Conservation (phyloP, 2,888 invertebrate species). For the Tiliacea citrago region DNA sequence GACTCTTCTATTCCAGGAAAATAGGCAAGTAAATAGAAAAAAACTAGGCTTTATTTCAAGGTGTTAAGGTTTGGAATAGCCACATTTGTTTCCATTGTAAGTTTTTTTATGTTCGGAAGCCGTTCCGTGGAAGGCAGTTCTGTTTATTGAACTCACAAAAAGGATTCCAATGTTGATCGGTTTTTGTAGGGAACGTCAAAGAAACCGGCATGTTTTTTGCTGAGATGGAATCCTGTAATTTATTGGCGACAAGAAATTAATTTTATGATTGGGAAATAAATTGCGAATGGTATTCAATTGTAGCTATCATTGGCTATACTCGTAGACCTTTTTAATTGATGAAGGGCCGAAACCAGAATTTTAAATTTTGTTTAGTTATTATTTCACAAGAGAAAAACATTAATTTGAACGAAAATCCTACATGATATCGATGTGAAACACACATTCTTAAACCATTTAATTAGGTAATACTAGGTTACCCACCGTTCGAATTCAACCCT, state of each 20-base stretch:
- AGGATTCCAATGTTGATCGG: conserved; percentile 83
- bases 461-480: neutral
- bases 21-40: conserved; percentile 47
- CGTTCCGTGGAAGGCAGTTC: conserved; percentile 73
- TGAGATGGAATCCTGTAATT: conserved; percentile 67
- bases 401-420: neutral
- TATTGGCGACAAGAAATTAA: conserved; percentile 66
- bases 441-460: neutral
- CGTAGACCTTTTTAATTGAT: conserved; percentile 23
- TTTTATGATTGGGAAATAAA: conserved; percentile 61
- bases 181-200: conserved; percentile 76
- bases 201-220: conserved; percentile 75
- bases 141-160: conserved; percentile 81
- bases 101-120: conserved; percentile 79
- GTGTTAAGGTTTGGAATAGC: conserved; percentile 49
- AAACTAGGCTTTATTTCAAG: conserved; percentile 31
- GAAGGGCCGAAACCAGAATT: conserved; percentile 1
- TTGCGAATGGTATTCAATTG: conserved; percentile 40
- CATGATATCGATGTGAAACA: neutral
- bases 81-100: conserved; percentile 45
- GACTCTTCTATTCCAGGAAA: conserved; percentile 62
- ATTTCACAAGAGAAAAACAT: neutral
- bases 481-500: too few species aligned
- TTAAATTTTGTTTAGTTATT: neutral
- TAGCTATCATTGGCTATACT: conserved; percentile 19